These are phyloP conservation scores for Lepus europaeus DNA, from an alignment of 2,113 vertebrate genomes.

Conservation along the genomic window DNA sequence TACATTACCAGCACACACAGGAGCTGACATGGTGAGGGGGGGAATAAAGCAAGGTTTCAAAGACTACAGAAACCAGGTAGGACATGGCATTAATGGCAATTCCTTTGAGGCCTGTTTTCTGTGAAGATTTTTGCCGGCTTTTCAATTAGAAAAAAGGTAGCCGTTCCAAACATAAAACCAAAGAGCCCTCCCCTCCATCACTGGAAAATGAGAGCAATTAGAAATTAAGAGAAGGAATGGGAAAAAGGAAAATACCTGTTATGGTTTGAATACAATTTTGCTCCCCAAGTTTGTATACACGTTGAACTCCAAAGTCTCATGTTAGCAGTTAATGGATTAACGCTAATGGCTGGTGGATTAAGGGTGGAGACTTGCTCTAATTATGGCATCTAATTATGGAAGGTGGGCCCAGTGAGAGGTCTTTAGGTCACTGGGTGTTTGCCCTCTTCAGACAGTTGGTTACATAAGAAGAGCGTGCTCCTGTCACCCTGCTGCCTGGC, in stretches of 20 bases:
- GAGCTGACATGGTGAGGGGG: neutral
- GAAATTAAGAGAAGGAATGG: neutral
- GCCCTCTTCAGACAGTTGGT: no score
- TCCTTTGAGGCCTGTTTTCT: neutral
- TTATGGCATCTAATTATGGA: no score
- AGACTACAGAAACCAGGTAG: neutral
- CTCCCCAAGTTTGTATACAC: no score
- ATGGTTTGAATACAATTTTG: no score
- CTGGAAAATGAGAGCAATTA: neutral
- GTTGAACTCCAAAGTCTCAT: no score
- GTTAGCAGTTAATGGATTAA: no score
- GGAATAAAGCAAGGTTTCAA: neutral
- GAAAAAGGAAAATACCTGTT: neutral
- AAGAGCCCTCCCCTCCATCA: neutral
- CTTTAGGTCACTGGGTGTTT: no score
- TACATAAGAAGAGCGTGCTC: no score
- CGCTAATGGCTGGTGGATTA: no score
- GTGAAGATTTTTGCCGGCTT: neutral
- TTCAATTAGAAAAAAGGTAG: neutral
- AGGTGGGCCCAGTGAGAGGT: no score
- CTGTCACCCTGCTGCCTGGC: no score
- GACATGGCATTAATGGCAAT: neutral
- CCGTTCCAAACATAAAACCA: neutral
- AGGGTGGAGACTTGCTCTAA: no score
- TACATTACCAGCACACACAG: neutral